Conservation (phyloP, 2,888 invertebrate species). For the Spicauda simplicius region DNA sequence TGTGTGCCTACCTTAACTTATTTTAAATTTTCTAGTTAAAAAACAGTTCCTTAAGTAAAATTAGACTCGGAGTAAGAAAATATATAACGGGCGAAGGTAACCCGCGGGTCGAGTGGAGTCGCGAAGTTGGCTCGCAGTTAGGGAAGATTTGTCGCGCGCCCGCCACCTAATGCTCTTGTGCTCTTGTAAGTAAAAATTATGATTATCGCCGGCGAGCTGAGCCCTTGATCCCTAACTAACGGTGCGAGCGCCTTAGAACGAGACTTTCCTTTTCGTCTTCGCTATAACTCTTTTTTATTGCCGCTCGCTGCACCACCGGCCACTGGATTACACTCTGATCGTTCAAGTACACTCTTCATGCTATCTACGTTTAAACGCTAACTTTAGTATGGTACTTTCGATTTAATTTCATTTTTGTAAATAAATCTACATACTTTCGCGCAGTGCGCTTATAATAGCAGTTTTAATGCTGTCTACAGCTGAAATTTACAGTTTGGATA, state of each 20-base stretch:
- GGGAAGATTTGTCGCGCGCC: slow-evolving; percentile 80
- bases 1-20: too few species aligned
- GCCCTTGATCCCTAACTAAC: slow-evolving; percentile 83
- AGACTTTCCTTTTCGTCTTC: slow-evolving; percentile 82
- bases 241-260: slow-evolving; percentile 65
- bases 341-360: slow-evolving; percentile 37
- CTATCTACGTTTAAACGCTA: slow-evolving; percentile 20
- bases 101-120: slow-evolving; percentile 59
- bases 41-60: slow-evolving; percentile 1
- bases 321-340: slow-evolving; percentile 74
- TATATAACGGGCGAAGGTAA: slow-evolving; percentile 30
- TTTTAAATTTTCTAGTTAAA: background rate
- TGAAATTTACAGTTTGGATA: background rate
- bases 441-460: too few species aligned
- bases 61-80: slow-evolving; percentile 21
- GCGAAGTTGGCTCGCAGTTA: slow-evolving; percentile 81
- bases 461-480: too few species aligned
- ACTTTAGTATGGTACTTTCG: background rate
- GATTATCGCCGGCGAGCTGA: slow-evolving; percentile 82
- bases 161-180: slow-evolving; percentile 76
- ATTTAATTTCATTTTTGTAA: slow-evolving; percentile 7
- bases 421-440: background rate
- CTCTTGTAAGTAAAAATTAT: slow-evolving; percentile 85
- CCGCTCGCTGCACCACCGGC: slow-evolving; percentile 67
- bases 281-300: slow-evolving; percentile 86